Evolutionary conservation across 35 echinoderm and acorn worm species (phyloP).

Genomic region (Heliocidaris tuberculata): DNA sequence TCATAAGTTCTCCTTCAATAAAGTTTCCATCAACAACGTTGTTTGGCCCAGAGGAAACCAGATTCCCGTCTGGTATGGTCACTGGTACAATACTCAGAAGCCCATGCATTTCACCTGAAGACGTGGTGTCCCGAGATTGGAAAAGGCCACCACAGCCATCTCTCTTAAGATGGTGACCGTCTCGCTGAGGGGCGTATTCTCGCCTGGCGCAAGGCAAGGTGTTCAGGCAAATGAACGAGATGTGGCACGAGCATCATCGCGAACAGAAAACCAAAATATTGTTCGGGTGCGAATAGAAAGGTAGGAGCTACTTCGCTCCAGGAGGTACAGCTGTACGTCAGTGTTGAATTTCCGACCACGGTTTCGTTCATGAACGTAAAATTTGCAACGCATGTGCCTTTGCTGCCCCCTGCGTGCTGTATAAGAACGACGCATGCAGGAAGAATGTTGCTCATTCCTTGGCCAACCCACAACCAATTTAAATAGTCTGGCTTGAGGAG

Average conservation of each 20-base stretch:
- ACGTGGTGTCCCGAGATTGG: not conserved
- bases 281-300: not conserved
- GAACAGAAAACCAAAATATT: slow-evolving; percentile 17
- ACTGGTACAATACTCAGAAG: not conserved
- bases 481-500: not conserved
- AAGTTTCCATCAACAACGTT: not conserved
- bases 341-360: not conserved
- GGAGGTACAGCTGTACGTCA: not conserved
- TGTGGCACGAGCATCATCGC: slow-evolving; percentile 34
- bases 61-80: not conserved
- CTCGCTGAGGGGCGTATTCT: slow-evolving; percentile 5
- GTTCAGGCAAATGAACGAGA: slow-evolving; percentile 39
- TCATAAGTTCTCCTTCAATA: not conserved
- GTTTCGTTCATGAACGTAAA: slow-evolving; percentile 47
- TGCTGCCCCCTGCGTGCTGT: not conserved
- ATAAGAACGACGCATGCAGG: slow-evolving; percentile 33
- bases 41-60: not conserved
- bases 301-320: not conserved
- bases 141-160: not conserved
- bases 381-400: not conserved
- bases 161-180: not conserved
- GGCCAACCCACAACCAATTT: slow-evolving; percentile 30
- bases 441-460: slow-evolving; percentile 21
- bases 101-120: not conserved
- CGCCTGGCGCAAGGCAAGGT: slow-evolving; percentile 33